These are phyloP conservation scores for Orestias chungarensis DNA, from an alignment of 2,797 vertebrate species.

Conservation along the genomic window DNA sequence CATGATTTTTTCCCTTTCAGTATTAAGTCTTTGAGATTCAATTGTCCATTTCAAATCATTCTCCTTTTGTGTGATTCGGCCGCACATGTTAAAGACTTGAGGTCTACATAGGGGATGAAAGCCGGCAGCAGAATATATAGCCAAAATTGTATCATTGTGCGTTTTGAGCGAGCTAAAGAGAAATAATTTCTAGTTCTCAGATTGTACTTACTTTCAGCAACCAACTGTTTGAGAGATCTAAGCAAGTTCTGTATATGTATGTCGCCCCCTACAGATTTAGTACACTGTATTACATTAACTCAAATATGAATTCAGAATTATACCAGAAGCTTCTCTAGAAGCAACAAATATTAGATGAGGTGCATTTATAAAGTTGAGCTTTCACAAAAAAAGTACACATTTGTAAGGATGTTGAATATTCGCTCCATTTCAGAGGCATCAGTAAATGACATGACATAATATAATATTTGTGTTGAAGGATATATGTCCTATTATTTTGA, in stretches of 20 bases:
- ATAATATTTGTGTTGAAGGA: background rate
- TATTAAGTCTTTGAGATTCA: background rate
- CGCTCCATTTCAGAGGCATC: background rate
- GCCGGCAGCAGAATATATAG: background rate
- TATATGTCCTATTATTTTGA: background rate
- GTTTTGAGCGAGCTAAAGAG: background rate
- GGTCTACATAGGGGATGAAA: background rate
- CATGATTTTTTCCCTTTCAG: background rate
- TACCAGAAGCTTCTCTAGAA: background rate
- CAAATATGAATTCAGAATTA: background rate
- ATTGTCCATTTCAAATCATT: background rate
- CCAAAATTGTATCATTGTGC: background rate
- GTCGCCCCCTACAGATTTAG: background rate
- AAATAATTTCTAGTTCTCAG: background rate
- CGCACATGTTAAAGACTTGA: background rate
- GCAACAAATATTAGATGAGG: background rate
- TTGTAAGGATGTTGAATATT: too few relatives aligned
- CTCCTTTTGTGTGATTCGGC: background rate
- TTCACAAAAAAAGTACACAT: too few relatives aligned
- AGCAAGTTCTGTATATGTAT: background rate
- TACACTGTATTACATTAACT: background rate
- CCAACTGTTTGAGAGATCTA: background rate
- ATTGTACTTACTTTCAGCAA: background rate
- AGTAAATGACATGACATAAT: background rate
- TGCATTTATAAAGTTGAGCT: background rate